Evolutionary conservation across 2,888 invertebrate species (phyloP).

Genomic region (Drosophila tanythrix): DNA sequence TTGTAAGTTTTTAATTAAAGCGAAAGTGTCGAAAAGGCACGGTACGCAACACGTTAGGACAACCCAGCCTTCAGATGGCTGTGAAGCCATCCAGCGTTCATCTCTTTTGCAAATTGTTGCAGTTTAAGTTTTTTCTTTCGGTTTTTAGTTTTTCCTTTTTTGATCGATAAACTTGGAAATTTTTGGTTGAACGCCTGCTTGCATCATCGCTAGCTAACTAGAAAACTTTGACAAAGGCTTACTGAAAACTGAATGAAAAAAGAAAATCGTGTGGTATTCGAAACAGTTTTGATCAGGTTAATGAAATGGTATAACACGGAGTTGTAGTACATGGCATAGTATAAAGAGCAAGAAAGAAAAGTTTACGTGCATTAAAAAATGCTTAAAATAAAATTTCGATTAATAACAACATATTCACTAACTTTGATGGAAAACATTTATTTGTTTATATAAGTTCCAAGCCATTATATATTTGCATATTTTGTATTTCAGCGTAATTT

Average conservation of each 20-base stretch:
- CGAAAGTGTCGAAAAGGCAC: conserved; percentile 75
- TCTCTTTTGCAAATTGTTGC: conserved; percentile 64
- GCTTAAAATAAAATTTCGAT: neutral
- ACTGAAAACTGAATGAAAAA: conserved; percentile 9
- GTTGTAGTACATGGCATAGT: no score
- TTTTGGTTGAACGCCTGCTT: conserved; percentile 42
- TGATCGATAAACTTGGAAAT: conserved; percentile 72
- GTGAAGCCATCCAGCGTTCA: conserved; percentile 22
- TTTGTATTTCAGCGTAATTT: neutral
- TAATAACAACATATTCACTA: neutral
- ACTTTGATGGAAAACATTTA: conserved; percentile 17
- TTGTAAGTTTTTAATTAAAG: conserved; percentile 77
- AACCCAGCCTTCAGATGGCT: conserved; percentile 17
- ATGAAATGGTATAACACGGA: neutral
- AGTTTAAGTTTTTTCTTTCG: conserved; percentile 43
- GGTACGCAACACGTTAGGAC: conserved; percentile 41
- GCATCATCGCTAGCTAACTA: conserved; percentile 62
- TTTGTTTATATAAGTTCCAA: neutral
- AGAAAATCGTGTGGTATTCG: conserved; percentile 15
- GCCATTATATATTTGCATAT: neutral
- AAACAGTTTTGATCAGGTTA: conserved; percentile 56
- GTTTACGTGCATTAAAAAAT: neutral
- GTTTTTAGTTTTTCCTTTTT: conserved; percentile 27
- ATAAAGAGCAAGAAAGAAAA: neutral
- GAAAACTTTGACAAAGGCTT: conserved; percentile 51